phyloP scores from a whole-genome alignment of 2,113 vertebrate species.

The Ictalurus punctatus region DNA sequence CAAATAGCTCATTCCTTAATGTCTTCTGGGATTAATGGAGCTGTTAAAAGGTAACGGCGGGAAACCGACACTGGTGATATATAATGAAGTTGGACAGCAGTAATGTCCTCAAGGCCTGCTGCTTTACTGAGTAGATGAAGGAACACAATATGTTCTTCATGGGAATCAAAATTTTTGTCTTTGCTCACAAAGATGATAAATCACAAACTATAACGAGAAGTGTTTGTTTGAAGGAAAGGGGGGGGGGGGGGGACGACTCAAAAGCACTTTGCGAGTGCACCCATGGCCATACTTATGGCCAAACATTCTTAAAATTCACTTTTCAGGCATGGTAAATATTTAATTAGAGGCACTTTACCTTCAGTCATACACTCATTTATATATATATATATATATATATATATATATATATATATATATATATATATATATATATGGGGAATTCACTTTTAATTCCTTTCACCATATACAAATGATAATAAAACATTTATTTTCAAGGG shows the following conservation, averaged over 20 bases:
- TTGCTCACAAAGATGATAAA: slow-evolving; percentile 27
- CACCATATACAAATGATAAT: slow-evolving; percentile 49
- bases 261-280: slow-evolving; percentile 3
- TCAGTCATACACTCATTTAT: slow-evolving; percentile 20
- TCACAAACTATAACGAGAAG: background rate
- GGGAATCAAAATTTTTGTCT: slow-evolving; percentile 29
- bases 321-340: slow-evolving; percentile 51
- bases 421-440: background rate
- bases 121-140: slow-evolving; percentile 32
- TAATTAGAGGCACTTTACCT: slow-evolving; percentile 46
- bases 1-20: slow-evolving; percentile 42
- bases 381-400: too few species aligned
- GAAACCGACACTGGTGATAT: slow-evolving; percentile 25
- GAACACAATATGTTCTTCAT: slow-evolving; percentile 17
- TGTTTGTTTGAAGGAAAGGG: background rate
- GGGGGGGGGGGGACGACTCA: background rate
- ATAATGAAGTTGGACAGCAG: slow-evolving; percentile 39
- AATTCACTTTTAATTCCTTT: background rate
- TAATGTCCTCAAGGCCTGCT: slow-evolving; percentile 41
- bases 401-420: background rate
- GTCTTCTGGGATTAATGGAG: slow-evolving; percentile 35
- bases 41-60: slow-evolving; percentile 34
- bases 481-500: slow-evolving; percentile 31
- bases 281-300: slow-evolving; percentile 21
- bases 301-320: slow-evolving; percentile 40